phyloP scores from a whole-genome alignment of 2,797 vertebrate species.

The Coccyzus lansbergi region DNA sequence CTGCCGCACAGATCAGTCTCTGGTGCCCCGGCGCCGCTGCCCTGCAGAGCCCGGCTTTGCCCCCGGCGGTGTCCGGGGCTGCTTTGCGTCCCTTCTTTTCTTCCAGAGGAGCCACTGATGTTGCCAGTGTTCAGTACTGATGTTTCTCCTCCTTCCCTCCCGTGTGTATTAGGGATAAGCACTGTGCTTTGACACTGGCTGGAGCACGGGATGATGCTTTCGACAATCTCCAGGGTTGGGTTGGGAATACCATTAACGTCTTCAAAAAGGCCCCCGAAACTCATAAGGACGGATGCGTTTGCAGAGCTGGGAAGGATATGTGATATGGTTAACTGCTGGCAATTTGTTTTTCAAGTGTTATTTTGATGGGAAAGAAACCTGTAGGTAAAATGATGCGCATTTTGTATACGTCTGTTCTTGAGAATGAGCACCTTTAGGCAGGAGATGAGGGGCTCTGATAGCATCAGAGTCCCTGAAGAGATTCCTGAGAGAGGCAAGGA shows the following conservation, averaged over 20 bases:
- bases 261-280: background rate
- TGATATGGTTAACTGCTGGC: background rate
- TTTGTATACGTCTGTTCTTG: accelerated
- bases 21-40: background rate
- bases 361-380: background rate
- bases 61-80: background rate
- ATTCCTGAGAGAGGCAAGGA: accelerated
- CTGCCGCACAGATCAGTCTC: background rate
- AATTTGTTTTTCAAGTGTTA: background rate
- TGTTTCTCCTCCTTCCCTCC: background rate
- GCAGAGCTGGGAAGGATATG: accelerated
- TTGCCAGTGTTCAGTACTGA: background rate
- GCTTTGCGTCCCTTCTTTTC: background rate
- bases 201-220: accelerated
- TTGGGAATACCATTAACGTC: accelerated
- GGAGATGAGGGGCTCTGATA: accelerated
- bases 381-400: background rate
- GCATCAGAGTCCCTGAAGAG: accelerated
- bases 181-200: accelerated
- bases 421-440: accelerated
- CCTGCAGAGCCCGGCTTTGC: no score
- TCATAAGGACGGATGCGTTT: accelerated
- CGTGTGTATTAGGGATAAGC: accelerated
- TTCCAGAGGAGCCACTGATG: accelerated
- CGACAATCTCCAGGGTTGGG: accelerated